Conservation (phyloP, 2,113 vertebrate genomes). For the Microcebus ravelobensis region DNA sequence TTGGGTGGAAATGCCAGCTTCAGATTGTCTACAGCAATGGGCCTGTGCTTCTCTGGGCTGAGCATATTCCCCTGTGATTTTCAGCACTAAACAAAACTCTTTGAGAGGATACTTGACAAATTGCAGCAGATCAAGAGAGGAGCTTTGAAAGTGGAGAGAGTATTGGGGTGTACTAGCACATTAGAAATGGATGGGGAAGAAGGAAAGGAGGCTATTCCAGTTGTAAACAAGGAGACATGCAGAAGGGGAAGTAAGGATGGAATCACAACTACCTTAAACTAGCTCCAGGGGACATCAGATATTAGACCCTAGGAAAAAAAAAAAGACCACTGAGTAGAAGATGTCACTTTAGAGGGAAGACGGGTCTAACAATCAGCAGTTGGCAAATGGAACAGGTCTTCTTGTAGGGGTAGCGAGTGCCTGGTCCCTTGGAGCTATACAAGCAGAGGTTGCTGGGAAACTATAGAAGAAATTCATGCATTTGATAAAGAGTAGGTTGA, state of each 20-base stretch:
- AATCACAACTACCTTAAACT: background rate
- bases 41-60: background rate
- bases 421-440: background rate
- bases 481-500: background rate
- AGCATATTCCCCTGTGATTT: background rate
- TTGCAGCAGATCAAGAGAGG: background rate
- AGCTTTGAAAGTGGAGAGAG: background rate
- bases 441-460: background rate
- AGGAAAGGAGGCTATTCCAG: background rate
- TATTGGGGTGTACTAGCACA: background rate
- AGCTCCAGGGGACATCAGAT: background rate
- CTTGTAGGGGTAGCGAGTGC: background rate
- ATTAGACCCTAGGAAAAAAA: background rate
- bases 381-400: background rate
- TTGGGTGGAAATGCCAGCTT: background rate
- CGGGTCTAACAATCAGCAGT: background rate
- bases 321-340: background rate
- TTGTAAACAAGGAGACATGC: background rate
- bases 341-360: background rate
- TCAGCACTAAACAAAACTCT: background rate
- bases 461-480: background rate
- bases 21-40: background rate
- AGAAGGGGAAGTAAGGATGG: background rate
- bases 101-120: background rate
- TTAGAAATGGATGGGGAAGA: background rate